Conservation (phyloP, 2,113 vertebrate species). For the Rhea pennata region DNA sequence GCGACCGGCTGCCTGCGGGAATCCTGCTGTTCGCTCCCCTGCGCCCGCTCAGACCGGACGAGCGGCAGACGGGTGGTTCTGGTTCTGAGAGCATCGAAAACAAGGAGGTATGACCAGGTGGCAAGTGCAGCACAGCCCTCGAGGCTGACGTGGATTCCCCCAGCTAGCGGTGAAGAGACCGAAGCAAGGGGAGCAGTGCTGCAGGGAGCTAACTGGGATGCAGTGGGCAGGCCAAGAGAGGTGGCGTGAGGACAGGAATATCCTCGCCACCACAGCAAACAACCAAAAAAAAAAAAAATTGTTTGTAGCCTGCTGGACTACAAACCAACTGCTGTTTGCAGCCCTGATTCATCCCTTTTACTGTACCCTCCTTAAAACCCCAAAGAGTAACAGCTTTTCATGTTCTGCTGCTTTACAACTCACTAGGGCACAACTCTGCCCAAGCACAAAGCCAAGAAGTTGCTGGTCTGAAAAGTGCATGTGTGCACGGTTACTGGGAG, state of each 20-base stretch:
- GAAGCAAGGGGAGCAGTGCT: background rate
- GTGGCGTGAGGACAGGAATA: background rate
- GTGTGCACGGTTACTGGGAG: rapidly evolving
- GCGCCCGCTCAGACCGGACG: background rate
- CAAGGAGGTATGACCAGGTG: rapidly evolving
- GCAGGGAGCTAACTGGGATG: background rate
- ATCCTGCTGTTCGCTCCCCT: background rate
- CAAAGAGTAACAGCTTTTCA: background rate
- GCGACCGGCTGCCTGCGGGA: background rate
- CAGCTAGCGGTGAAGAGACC: background rate
- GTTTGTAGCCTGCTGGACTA: background rate
- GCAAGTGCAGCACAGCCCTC: background rate
- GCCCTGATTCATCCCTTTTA: rapidly evolving
- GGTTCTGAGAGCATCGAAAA: rapidly evolving
- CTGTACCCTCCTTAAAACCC: background rate
- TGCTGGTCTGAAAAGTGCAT: background rate
- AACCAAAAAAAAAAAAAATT: too few species aligned
- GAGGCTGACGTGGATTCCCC: background rate
- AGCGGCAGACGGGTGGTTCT: rapidly evolving
- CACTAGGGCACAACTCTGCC: background rate
- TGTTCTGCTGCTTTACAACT: rapidly evolving
- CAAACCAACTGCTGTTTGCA: background rate
- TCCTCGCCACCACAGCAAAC: rapidly evolving
- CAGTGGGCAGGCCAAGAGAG: background rate
- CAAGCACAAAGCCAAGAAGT: background rate